Evolutionary conservation across 2,113 vertebrate species (phyloP).

Genomic region (Toxotes chatareus): DNA sequence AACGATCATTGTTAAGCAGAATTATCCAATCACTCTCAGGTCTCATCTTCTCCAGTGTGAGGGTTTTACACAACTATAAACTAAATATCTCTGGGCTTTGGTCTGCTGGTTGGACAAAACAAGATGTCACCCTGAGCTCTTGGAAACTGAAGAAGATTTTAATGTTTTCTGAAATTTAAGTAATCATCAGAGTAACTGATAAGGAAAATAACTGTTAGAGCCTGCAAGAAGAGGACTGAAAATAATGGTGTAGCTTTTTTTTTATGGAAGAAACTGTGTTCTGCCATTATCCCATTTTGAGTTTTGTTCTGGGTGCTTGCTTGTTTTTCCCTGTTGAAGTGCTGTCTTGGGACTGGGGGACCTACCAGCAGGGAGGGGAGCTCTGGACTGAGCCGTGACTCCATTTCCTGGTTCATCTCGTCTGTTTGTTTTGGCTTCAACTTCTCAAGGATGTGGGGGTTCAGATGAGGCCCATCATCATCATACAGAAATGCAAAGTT

Average conservation of each 20-base stretch:
- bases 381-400: conserved; percentile 57
- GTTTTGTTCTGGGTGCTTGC: conserved; percentile 15
- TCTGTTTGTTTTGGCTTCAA: conserved; percentile 60
- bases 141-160: not conserved
- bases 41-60: too few relatives aligned
- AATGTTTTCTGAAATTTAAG: not conserved
- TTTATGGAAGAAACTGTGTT: conserved; percentile 17
- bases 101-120: not conserved
- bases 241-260: conserved; percentile 1
- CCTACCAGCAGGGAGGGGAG: conserved; percentile 25
- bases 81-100: not conserved
- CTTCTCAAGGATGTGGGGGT: conserved; percentile 86
- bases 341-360: conserved; percentile 54
- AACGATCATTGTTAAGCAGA: too few relatives aligned
- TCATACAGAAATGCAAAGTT: conserved; percentile 92
- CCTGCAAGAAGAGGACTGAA: too few relatives aligned
- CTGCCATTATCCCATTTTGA: too few relatives aligned
- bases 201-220: too few relatives aligned
- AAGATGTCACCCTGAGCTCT: not conserved
- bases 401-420: conserved; percentile 12
- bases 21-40: too few relatives aligned
- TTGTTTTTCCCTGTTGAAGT: conserved; percentile 62
- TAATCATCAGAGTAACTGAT: not conserved
- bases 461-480: conserved; percentile 89
- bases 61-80: not conserved